These are phyloP conservation scores for Phataginus tricuspis DNA, from an alignment of 2,797 vertebrate species.

Conservation along the genomic window DNA sequence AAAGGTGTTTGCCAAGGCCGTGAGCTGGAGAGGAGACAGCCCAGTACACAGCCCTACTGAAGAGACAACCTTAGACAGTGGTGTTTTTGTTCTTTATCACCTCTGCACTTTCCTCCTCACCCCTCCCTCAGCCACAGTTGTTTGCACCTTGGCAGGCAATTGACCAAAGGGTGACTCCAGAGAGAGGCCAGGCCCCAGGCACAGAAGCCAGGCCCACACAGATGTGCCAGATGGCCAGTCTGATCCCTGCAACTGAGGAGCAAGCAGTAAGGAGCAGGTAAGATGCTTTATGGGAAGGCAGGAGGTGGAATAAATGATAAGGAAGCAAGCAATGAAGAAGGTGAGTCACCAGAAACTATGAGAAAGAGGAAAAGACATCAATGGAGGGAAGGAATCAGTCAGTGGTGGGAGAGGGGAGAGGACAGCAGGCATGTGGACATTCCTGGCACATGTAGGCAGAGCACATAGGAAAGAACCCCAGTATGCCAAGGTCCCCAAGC, in stretches of 20 bases:
- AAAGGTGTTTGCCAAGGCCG: background rate
- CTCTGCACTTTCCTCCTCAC: background rate
- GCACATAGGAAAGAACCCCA: background rate
- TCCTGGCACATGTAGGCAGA: background rate
- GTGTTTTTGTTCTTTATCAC: background rate
- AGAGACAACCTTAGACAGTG: background rate
- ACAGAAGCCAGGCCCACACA: background rate
- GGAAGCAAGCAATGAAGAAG: background rate
- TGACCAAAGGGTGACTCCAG: background rate
- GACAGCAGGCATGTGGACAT: too few relatives aligned
- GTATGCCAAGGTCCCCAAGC: background rate
- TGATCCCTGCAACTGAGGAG: background rate
- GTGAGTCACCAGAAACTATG: conserved; percentile 14
- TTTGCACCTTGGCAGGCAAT: background rate
- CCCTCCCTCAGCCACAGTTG: background rate
- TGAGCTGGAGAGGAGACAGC: background rate
- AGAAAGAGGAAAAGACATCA: background rate
- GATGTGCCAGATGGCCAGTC: background rate
- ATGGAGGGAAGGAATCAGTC: background rate
- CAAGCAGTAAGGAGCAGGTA: background rate
- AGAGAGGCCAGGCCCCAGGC: too few relatives aligned
- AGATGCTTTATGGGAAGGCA: background rate
- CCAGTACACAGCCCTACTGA: background rate
- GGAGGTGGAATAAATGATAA: background rate
- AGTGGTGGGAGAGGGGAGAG: background rate